Base-by-base conservation (phyloP, 2,888 invertebrate genomes). In the Hypolimnas misippus region DNA sequence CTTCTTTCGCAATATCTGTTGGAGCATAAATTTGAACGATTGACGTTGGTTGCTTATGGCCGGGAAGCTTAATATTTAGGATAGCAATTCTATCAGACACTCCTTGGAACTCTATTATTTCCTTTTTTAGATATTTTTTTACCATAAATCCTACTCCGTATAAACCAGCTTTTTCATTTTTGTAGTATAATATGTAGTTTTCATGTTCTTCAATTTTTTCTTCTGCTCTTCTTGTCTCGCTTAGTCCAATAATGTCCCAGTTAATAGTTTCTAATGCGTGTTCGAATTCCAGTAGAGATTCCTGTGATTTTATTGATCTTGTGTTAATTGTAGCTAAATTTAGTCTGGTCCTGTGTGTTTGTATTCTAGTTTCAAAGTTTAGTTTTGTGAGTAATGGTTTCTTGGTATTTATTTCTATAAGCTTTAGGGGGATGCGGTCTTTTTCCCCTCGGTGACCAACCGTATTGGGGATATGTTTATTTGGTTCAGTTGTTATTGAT, bases 91-190 rank as follows among this genome's bases (percentile, higher is more conserved):
- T 60, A 10, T 71, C 71, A 17, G 67, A 69, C 17, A 69, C 38
- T 10, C 68, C 68, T 38, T 46, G 49, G 16, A 70, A 62, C 59
- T 60, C 63, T 46, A 53, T 49, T 0, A 70, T 66, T 5, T 58
- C 50, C 19, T 65, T 19, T 55, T 59, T 68, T 10, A 63, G 42
- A 1, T 65, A 25, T 58, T 58, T 65, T 40, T 69, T 67, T 7
- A 71, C 49, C 33, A 70, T 17, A 16, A 71, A 73, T 19, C 71
- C 70, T 17, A 71, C 65, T 17, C 70, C 69, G 38, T 67, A 57
- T 16, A 40, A 21, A 10, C 66, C 67, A 21, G 35, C 21, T 35
- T 46, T 68, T 44, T 66, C 46, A 2, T 67, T 66, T 57, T 53
- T 69, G 31, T 68, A 63, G 51, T 57, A 69, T 0, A 70, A 29